Conservation (phyloP, 1,140 invertebrate species). For the Drosophila pectinifera region DNA sequence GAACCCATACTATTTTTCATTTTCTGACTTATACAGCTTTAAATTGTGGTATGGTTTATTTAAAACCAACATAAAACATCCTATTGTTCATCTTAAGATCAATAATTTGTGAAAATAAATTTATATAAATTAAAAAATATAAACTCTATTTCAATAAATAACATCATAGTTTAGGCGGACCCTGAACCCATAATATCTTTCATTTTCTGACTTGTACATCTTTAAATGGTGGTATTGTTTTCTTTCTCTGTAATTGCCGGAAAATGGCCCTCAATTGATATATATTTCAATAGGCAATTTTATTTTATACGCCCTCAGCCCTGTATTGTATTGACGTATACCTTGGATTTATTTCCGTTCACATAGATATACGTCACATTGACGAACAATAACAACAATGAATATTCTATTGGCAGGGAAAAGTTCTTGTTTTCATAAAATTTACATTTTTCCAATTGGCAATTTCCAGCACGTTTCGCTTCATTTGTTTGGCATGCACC, state of each 20-base stretch:
- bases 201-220: neutral
- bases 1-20: neutral
- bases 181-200: neutral
- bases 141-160: too few relatives aligned
- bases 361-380: slow-evolving; percentile 11
- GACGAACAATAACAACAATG: slow-evolving; percentile 17
- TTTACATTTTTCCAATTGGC: slow-evolving; percentile 67
- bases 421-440: slow-evolving; percentile 50
- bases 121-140: too few relatives aligned
- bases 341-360: slow-evolving; percentile 23
- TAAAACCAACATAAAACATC: neutral
- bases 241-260: neutral
- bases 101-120: too few relatives aligned
- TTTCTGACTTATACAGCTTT: too few relatives aligned
- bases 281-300: slow-evolving; percentile 13
- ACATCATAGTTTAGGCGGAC: too few relatives aligned
- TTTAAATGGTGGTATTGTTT: neutral
- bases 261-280: slow-evolving; percentile 1
- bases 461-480: slow-evolving; percentile 63
- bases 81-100: neutral
- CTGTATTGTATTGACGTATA: slow-evolving; percentile 25
- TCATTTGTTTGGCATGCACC: slow-evolving; percentile 40
- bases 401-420: slow-evolving; percentile 28
- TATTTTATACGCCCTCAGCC: neutral
- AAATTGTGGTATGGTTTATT: too few relatives aligned